Evolutionary conservation across 2,113 vertebrate genomes (phyloP).

Genomic region (Perccottus glenii): DNA sequence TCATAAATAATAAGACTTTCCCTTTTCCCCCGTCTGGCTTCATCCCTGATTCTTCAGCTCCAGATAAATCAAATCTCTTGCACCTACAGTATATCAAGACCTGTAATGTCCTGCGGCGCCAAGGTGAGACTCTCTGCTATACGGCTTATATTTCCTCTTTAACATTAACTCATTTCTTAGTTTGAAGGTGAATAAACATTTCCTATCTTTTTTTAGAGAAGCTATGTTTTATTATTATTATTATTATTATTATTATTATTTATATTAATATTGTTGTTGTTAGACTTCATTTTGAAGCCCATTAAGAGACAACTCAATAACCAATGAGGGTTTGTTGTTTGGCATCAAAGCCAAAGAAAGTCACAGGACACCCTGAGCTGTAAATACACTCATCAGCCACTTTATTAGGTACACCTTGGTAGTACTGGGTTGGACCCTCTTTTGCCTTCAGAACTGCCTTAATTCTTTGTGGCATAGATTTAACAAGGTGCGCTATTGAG

Average conservation of each 20-base stretch:
- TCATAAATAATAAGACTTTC: constrained; percentile 54
- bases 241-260: not conserved
- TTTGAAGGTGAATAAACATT: constrained; percentile 8
- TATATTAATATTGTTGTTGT: not conserved
- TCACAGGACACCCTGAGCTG: constrained; percentile 1
- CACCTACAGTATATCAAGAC: constrained; percentile 13
- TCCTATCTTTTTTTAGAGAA: not conserved
- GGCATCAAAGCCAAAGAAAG: not conserved
- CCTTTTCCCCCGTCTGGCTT: constrained; percentile 20
- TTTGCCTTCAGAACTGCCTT: too few relatives aligned
- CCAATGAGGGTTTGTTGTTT: not conserved
- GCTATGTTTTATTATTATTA: too few relatives aligned
- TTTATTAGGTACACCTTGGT: too few relatives aligned
- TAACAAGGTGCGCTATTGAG: too few relatives aligned
- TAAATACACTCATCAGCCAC: too few relatives aligned
- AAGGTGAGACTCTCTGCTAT: constrained; percentile 36
- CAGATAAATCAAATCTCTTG: constrained; percentile 46
- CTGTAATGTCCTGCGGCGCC: constrained; percentile 24
- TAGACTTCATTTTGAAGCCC: not conserved
- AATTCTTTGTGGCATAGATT: too few relatives aligned
- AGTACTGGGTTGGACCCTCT: too few relatives aligned
- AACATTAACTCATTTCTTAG: constrained; percentile 9
- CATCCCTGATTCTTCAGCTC: constrained; percentile 43
- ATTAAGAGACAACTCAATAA: constrained; percentile 1
- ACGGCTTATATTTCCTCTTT: constrained; percentile 20